A percentile compares a stretch with the other conserved stretches of the same genome.
Conservation (phyloP, 2,797 vertebrate species). For the Esox masquinongy region DNA sequence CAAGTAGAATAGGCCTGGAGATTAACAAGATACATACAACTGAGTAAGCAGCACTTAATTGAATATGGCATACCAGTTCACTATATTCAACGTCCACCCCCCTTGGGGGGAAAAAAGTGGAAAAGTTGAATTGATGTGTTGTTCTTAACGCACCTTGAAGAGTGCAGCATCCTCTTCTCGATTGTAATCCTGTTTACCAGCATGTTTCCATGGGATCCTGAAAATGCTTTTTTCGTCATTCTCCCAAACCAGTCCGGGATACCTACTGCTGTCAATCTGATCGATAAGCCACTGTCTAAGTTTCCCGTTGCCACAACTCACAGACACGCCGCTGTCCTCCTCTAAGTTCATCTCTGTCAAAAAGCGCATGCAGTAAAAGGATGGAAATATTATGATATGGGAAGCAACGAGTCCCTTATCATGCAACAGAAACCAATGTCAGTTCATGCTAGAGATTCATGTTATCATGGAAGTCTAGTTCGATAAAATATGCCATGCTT, state of each 20-base stretch:
- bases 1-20: neutral
- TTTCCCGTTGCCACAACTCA: conserved; percentile 94
- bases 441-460: neutral
- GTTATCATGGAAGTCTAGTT: neutral
- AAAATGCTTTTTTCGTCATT: conserved; percentile 94
- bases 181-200: conserved; percentile 98
- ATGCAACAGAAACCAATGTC: neutral
- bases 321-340: conserved; percentile 83
- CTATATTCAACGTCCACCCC: neutral
- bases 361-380: conserved; percentile 45
- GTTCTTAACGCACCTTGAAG: conserved; percentile 83
- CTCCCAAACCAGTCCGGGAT: conserved; percentile 94
- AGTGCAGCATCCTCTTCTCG: conserved; percentile 96
- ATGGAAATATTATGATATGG: conserved; percentile 28
- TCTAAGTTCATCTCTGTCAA: conserved; percentile 78
- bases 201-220: conserved; percentile 98
- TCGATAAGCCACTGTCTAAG: conserved; percentile 98
- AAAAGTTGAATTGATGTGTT: neutral
- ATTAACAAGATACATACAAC: neutral
- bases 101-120: too few relatives aligned
- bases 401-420: conserved; percentile 5
- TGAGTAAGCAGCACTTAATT: neutral
- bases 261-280: conserved; percentile 93
- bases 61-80: neutral
- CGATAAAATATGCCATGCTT: neutral